A percentile compares a stretch with the other conserved stretches of the same genome.
Evolutionary conservation across 2,113 vertebrate species (phyloP).

Genomic region (Alaudala cheleensis): DNA sequence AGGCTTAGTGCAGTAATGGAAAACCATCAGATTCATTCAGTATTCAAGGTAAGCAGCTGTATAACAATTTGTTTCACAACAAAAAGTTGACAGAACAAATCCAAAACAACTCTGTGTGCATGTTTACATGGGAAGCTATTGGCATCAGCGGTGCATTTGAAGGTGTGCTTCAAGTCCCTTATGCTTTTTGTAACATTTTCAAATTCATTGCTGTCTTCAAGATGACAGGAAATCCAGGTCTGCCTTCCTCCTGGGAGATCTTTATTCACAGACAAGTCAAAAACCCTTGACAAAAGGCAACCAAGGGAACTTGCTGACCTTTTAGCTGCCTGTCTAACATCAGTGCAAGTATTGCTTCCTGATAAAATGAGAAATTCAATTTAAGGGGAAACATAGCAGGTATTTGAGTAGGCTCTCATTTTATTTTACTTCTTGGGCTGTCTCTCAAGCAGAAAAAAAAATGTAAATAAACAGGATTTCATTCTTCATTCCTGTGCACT

Average conservation of each 20-base stretch:
- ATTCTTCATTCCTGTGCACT: conserved; percentile 32
- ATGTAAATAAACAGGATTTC: conserved; percentile 76
- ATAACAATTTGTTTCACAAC: conserved; percentile 85
- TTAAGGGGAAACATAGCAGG: conserved; percentile 77
- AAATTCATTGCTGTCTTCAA: conserved; percentile 84
- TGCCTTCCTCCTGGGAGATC: conserved; percentile 82
- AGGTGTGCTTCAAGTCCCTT: conserved; percentile 82
- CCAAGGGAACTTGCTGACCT: conserved; percentile 85
- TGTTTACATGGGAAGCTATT: conserved; percentile 83
- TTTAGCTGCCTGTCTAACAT: conserved; percentile 86
- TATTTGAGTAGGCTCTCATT: conserved; percentile 77
- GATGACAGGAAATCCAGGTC: conserved; percentile 85
- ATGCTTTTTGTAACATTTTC: conserved; percentile 90
- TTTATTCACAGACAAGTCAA: conserved; percentile 88
- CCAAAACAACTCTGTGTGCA: conserved; percentile 80
- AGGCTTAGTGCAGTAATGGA: conserved; percentile 9
- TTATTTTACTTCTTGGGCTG: conserved; percentile 77
- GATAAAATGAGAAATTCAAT: conserved; percentile 86
- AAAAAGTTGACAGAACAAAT: conserved; percentile 87
- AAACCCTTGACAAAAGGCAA: conserved; percentile 89
- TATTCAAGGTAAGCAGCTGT: conserved; percentile 76
- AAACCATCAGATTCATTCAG: conserved; percentile 67
- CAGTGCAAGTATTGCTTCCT: conserved; percentile 85
- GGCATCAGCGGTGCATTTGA: conserved; percentile 76
- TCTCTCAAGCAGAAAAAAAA: conserved; percentile 78